phyloP scores from a whole-genome alignment of 2,888 invertebrate genomes.

The Mimas tiliae region DNA sequence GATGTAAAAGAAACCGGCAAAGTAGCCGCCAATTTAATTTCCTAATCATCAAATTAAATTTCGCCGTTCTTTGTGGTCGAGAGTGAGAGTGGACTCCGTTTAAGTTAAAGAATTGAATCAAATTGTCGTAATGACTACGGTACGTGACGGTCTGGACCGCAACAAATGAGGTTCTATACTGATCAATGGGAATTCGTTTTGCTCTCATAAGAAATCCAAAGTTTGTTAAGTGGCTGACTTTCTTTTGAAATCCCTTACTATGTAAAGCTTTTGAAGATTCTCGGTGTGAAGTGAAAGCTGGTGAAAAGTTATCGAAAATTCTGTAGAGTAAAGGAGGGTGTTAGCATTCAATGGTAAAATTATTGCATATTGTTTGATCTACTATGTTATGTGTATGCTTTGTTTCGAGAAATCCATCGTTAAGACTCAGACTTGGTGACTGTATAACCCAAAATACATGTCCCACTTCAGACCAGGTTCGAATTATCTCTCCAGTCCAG shows the following conservation, averaged over 20 bases:
- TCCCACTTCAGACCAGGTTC: no score
- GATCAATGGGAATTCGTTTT: constrained; percentile 20
- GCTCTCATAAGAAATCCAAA: constrained; percentile 14
- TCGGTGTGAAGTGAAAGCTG: constrained; percentile 3
- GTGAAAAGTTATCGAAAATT: not conserved
- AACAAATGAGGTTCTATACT: constrained; percentile 25
- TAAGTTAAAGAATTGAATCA: constrained; percentile 38
- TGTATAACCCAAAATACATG: no score
- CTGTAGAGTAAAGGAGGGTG: not conserved
- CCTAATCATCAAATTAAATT: constrained; percentile 41
- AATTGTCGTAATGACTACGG: constrained; percentile 39
- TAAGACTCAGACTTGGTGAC: no score
- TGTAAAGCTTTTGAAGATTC: not conserved
- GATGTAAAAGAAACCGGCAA: constrained; percentile 25
- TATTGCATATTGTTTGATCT: no score
- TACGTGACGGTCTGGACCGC: constrained; percentile 39
- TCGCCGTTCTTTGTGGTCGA: constrained; percentile 40
- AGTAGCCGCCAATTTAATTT: constrained; percentile 29
- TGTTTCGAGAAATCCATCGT: no score
- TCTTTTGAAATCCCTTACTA: not conserved
- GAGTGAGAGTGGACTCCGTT: constrained; percentile 43
- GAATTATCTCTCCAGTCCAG: no score
- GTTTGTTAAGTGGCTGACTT: constrained; percentile 5
- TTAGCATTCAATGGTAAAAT: no score
- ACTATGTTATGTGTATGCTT: no score